Evolutionary conservation across 2,113 vertebrate species (phyloP).

Genomic region (Phalacrocorax aristotelis): DNA sequence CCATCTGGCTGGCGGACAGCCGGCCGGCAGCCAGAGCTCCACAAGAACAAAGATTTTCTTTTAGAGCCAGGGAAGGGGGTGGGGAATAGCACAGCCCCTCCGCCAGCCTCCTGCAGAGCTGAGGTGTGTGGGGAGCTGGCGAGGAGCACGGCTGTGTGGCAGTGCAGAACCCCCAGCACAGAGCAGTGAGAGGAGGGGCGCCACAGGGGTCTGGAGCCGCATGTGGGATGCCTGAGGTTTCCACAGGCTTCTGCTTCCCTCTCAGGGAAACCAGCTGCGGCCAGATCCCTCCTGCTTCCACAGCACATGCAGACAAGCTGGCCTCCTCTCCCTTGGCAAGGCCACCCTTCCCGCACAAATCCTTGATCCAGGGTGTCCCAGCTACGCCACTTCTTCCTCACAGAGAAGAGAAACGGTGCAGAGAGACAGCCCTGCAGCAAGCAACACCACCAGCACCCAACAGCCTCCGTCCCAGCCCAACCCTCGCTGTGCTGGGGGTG

Average conservation of each 20-base stretch:
- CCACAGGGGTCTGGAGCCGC: not conserved
- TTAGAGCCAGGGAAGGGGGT: constrained; percentile 31
- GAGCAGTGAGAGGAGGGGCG: not conserved
- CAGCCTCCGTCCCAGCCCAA: not conserved
- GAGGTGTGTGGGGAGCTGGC: not conserved
- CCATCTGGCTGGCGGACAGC: constrained; percentile 57
- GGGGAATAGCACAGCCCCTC: constrained; percentile 10
- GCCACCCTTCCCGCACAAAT: not conserved
- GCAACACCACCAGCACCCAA: not conserved
- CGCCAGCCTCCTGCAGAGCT: not conserved
- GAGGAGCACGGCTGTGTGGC: not conserved
- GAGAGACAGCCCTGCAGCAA: not conserved
- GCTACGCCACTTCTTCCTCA: not conserved
- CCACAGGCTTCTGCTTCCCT: not conserved
- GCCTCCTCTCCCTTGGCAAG: not conserved
- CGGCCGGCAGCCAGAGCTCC: constrained; percentile 51
- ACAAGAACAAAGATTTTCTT: constrained; percentile 62
- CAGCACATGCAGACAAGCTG: not conserved
- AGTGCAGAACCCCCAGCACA: not conserved
- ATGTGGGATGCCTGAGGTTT: not conserved
- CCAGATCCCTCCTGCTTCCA: not conserved
- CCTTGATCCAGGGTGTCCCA: accelerated
- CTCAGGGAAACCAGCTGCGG: not conserved
- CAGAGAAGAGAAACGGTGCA: accelerated
- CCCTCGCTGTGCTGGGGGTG: accelerated